Percentiles rank a stretch among this genome's conserved stretches.
Evolutionary conservation across 1,140 invertebrate genomes (phyloP).

Genomic region (Telenomus remus): DNA sequence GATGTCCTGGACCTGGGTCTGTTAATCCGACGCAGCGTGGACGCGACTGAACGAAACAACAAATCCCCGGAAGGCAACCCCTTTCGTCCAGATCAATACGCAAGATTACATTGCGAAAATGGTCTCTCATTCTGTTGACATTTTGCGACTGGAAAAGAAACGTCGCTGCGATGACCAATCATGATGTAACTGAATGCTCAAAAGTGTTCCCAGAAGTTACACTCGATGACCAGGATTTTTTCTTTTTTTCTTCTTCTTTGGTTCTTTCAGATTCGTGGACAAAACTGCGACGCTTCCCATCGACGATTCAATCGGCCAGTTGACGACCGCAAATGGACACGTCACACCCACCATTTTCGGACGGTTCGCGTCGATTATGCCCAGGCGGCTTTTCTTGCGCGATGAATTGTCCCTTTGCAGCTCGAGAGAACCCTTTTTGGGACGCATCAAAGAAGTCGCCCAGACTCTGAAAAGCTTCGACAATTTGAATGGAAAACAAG

Average conservation of each 20-base stretch:
- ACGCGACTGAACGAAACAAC: slow-evolving; percentile 68
- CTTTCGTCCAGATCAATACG: slow-evolving; percentile 72
- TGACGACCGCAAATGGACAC: slow-evolving; percentile 76
- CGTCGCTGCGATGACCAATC: not conserved
- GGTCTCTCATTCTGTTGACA: slow-evolving; percentile 35
- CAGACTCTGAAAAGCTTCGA: slow-evolving; percentile 8
- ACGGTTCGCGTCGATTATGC: slow-evolving; percentile 63
- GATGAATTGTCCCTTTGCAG: slow-evolving; percentile 66
- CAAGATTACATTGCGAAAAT: slow-evolving; percentile 76
- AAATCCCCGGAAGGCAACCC: slow-evolving; percentile 69
- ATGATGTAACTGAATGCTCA: slow-evolving; percentile 3
- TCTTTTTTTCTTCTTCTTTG: no score
- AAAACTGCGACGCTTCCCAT: slow-evolving; percentile 30
- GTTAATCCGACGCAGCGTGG: slow-evolving; percentile 72
- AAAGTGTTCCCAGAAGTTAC: not conserved
- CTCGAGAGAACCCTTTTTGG: slow-evolving; percentile 62
- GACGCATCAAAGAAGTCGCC: slow-evolving; percentile 64
- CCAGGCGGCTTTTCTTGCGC: slow-evolving; percentile 57
- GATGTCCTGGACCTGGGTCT: slow-evolving; percentile 67
- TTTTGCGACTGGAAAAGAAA: slow-evolving; percentile 4
- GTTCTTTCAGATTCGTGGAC: not conserved
- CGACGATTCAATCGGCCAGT: slow-evolving; percentile 31
- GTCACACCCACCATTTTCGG: slow-evolving; percentile 72
- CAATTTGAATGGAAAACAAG: not conserved
- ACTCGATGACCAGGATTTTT: not conserved